A percentile compares a stretch with the other conserved stretches of the same genome.
Evolutionary conservation across 2,888 invertebrate genomes (phyloP).

Genomic region (Drosophila meridiana): DNA sequence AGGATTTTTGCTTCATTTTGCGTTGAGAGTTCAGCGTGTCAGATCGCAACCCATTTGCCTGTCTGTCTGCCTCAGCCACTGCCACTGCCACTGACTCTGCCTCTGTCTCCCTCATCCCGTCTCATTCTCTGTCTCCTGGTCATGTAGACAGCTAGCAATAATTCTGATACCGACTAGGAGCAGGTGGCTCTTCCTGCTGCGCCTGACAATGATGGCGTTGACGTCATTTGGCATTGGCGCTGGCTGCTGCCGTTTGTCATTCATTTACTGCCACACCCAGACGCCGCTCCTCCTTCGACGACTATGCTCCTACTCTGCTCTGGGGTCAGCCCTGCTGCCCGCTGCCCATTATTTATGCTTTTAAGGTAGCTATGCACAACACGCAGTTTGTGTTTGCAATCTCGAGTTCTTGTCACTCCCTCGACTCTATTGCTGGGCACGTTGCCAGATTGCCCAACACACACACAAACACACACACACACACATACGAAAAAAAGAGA

Average conservation of each 20-base stretch:
- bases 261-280: constrained; percentile 50
- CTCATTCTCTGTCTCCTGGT: constrained; percentile 38
- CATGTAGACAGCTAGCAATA: constrained; percentile 73
- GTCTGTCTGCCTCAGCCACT: constrained; percentile 29
- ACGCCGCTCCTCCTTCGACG: neutral
- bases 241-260: constrained; percentile 68
- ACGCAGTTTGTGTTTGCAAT: constrained; percentile 42
- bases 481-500: constrained; percentile 20
- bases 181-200: constrained; percentile 32
- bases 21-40: constrained; percentile 76
- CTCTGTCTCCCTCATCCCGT: neutral
- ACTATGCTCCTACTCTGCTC: neutral
- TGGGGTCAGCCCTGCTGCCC: neutral
- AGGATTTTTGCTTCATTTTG: constrained; percentile 74
- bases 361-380: constrained; percentile 61
- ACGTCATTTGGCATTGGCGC: constrained; percentile 77
- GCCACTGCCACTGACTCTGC: neutral
- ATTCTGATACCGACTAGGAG: constrained; percentile 64
- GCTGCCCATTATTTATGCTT: constrained; percentile 73
- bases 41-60: constrained; percentile 71
- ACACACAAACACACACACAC: neutral
- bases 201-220: constrained; percentile 73
- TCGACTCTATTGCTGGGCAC: constrained; percentile 32
- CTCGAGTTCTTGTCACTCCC: constrained; percentile 13
- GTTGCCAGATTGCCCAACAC: constrained; percentile 35